Conservation (phyloP, 2,113 vertebrate species). For the Phalacrocorax carbo region DNA sequence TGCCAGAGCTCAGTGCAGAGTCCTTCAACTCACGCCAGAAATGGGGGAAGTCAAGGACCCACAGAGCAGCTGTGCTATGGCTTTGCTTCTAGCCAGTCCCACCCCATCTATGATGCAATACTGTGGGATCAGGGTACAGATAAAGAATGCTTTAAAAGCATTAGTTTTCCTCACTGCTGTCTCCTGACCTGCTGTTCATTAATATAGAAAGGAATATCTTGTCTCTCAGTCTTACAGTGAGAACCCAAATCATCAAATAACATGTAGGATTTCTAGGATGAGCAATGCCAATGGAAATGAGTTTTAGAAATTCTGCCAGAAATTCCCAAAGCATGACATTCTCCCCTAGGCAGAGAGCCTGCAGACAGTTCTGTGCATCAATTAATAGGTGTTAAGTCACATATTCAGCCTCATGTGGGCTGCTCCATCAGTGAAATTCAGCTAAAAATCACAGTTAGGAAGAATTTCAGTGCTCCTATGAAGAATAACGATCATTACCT, state of each 20-base stretch:
- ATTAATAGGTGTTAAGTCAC: constrained; percentile 1
- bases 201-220: neutral
- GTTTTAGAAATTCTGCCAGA: neutral
- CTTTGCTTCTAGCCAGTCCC: neutral
- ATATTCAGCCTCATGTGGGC: neutral
- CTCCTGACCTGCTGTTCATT: neutral
- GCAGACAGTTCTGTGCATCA: neutral
- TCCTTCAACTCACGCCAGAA: neutral
- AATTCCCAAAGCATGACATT: neutral
- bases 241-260: neutral
- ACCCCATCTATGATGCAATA: neutral
- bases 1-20: neutral
- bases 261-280: neutral
- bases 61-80: neutral
- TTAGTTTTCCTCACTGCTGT: neutral
- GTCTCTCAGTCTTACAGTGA: neutral
- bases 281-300: neutral
- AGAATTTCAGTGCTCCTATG: neutral
- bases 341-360: neutral
- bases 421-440: neutral
- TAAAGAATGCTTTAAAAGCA: neutral
- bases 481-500: neutral
- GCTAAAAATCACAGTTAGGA: neutral
- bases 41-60: neutral
- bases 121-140: neutral